Evolutionary conservation across 2,797 vertebrate species (phyloP), one percentile per base, ranked within the genome.

Genomic region (Alcedo quadribrachys): DNA sequence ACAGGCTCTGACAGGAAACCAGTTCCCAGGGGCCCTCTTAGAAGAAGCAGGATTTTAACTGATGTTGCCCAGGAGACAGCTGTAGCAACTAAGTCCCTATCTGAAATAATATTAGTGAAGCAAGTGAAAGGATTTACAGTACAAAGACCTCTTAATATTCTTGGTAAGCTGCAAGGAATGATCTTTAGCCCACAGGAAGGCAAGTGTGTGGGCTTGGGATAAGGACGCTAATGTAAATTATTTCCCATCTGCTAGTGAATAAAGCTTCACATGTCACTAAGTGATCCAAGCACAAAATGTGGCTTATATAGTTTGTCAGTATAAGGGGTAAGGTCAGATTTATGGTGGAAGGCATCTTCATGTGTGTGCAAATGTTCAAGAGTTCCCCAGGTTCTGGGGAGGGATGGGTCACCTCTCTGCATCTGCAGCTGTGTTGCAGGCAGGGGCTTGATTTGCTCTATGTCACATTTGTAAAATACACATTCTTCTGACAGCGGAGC

Each of bases 1-100:
- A 94, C 94, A 93, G 83, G 81, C 78, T 95, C 85, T 93, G 94
- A 93, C 93, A 97, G 91, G 94, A 97, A 95, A 93, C 79, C 43
- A 48, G 4, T 66, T 92, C 93, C 81, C 93, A 85, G 69, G 81
- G 42, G 73, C 69, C 65, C 55, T 87, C 87, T 91, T 76, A 70
- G 76, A 89, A 94, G 91, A 94, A 92, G 87, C 35, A 93, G 66
- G 84, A 87, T 92, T 95, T 96, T 92, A 96, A 96, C 66, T 60
- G 66, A 93, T 89, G 90, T 92, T 96, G 81, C 95, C 92, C 93
- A 85, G 94, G 92, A 95, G 94, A 95, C 90, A 93, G 90, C 51
- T 79, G 85, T 58, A 91, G 69, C 73, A 60, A 73, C 57, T 53
- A 93, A 89, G 61, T 80, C 67, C 3, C 1, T 65, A 43, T 74